These are phyloP conservation scores for Monochamus saltuarius DNA, from an alignment of 1,140 invertebrate species.

Conservation along the genomic window DNA sequence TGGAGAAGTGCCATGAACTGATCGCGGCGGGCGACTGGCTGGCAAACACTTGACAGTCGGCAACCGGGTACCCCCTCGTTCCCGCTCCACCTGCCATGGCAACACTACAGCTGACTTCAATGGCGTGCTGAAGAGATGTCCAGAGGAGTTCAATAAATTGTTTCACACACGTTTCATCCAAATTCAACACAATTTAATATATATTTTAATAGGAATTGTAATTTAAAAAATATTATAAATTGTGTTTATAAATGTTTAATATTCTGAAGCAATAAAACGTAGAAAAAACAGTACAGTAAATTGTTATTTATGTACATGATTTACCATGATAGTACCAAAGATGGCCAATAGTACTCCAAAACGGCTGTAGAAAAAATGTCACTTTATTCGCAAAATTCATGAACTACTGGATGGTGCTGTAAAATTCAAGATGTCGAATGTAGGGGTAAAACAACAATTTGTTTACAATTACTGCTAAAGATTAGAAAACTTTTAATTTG, in stretches of 20 bases:
- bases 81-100: neutral
- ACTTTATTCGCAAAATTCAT: too few species aligned
- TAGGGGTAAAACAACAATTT: too few species aligned
- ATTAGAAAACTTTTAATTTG: too few species aligned
- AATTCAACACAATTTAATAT: neutral
- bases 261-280: neutral
- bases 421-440: too few species aligned
- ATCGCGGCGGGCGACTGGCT: conserved; percentile 18
- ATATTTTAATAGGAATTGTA: too few species aligned
- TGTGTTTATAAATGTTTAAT: neutral
- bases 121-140: conserved; percentile 1
- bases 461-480: too few species aligned
- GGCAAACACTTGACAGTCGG: conserved; percentile 19
- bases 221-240: neutral
- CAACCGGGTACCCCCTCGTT: conserved; percentile 13
- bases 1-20: conserved; percentile 7
- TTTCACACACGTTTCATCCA: neutral
- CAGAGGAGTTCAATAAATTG: neutral
- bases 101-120: conserved; percentile 14
- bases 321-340: too few species aligned
- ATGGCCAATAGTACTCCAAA: too few species aligned
- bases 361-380: too few species aligned
- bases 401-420: too few species aligned
- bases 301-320: too few species aligned
- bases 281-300: too few species aligned